phyloP scores from a whole-genome alignment of 2,113 vertebrate species.

The Clarias macrocephalus region DNA sequence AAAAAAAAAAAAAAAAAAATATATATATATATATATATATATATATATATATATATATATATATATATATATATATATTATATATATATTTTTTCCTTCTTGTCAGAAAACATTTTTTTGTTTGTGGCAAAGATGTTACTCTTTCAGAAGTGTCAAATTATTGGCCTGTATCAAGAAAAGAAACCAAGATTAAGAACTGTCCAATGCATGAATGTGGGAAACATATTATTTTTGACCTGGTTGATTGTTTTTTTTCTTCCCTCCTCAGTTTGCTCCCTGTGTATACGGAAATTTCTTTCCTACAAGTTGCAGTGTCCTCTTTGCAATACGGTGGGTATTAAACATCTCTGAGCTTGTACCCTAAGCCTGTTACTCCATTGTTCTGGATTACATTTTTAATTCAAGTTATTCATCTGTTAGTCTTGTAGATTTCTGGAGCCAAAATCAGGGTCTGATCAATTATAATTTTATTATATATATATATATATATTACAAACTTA shows the following conservation, averaged over 20 bases:
- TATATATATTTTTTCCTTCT: no score
- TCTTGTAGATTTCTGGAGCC: background rate
- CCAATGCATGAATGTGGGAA: background rate
- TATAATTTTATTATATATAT: no score
- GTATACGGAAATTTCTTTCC: slow-evolving; percentile 91
- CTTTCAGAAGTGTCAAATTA: no score
- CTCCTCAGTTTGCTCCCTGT: slow-evolving; percentile 89
- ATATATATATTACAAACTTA: background rate
- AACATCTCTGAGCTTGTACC: background rate
- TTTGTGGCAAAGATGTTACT: no score
- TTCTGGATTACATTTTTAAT: background rate
- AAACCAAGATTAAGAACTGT: no score
- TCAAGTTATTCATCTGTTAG: no score
- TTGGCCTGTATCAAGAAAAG: no score
- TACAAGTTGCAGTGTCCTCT: slow-evolving; percentile 90
- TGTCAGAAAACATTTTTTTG: no score
- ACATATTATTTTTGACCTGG: background rate
- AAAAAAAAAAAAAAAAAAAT: no score
- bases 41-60: no score
- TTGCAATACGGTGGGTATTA: slow-evolving; percentile 86
- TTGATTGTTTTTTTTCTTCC: slow-evolving; percentile 54
- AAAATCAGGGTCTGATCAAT: background rate
- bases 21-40: no score
- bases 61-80: no score
- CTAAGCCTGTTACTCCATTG: background rate